Conservation (phyloP, 2,888 invertebrate genomes). For the Scaptomyza flava region DNA sequence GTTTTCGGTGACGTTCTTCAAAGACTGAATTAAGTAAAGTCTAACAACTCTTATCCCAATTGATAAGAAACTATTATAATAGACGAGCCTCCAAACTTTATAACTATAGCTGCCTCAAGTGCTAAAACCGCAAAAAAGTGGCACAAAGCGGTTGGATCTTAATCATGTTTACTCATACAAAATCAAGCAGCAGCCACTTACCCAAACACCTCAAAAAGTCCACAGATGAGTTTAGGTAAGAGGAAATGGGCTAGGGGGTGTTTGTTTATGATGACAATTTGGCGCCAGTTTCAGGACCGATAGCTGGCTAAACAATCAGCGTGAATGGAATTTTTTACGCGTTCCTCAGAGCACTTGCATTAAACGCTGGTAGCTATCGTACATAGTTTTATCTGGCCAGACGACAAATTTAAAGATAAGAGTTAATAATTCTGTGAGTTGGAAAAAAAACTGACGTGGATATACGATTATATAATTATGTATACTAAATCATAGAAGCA, state of each 20-base stretch:
- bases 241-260: not conserved
- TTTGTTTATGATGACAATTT: constrained; percentile 21
- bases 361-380: constrained; percentile 6
- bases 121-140: constrained; percentile 9
- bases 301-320: constrained; percentile 20
- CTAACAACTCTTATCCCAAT: not conserved
- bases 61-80: constrained; percentile 38
- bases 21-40: not conserved
- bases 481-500: not conserved
- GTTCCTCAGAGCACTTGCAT: not conserved
- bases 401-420: constrained; percentile 40
- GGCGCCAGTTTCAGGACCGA: constrained; percentile 1
- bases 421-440: constrained; percentile 28
- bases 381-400: constrained; percentile 27
- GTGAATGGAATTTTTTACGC: constrained; percentile 30
- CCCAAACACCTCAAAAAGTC: not conserved
- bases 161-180: constrained; percentile 2
- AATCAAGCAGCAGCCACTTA: not conserved
- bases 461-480: constrained; percentile 9
- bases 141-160: constrained; percentile 33
- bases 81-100: constrained; percentile 60
- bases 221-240: not conserved
- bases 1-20: not conserved
- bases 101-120: not conserved
- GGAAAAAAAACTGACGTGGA: not conserved